Conservation (phyloP, 2,797 vertebrate genomes). For the Orestias chungarensis region DNA sequence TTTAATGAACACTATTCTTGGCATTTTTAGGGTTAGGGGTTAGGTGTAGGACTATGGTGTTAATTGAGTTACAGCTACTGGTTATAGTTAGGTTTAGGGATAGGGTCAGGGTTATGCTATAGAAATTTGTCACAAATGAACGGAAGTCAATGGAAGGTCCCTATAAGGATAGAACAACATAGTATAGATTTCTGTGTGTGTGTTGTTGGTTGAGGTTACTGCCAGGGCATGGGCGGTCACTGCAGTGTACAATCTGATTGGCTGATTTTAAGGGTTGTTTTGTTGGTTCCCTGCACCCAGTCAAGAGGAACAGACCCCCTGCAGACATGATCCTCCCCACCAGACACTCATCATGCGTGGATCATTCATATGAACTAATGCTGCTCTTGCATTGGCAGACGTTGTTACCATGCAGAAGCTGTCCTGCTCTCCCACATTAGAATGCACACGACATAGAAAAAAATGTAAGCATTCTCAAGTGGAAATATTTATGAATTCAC, state of each 20-base stretch:
- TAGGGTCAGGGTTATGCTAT: no score
- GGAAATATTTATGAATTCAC: conserved; percentile 59
- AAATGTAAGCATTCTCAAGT: conserved; percentile 44
- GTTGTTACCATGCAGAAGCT: conserved; percentile 70
- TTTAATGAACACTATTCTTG: no score
- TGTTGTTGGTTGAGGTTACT: conserved; percentile 43
- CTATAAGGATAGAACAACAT: no score
- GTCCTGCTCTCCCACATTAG: conserved; percentile 42
- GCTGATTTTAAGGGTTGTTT: conserved; percentile 62
- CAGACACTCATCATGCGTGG: conserved; percentile 57
- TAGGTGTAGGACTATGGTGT: no score
- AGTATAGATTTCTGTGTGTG: neutral
- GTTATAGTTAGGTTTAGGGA: no score
- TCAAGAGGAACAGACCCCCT: conserved; percentile 72
- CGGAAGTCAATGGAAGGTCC: no score
- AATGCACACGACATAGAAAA: conserved; percentile 34
- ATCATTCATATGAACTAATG: conserved; percentile 30
- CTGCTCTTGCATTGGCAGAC: conserved; percentile 34
- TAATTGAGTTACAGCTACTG: no score
- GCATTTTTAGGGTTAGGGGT: no score
- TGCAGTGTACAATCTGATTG: conserved; percentile 56
- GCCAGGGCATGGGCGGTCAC: conserved; percentile 55
- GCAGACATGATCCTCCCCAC: conserved; percentile 58
- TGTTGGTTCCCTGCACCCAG: conserved; percentile 57
- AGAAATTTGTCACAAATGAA: no score